Evolutionary conservation across 2,888 invertebrate genomes (phyloP), one percentile per base, ranked within the genome.

Genomic region (Coleophora deauratella): DNA sequence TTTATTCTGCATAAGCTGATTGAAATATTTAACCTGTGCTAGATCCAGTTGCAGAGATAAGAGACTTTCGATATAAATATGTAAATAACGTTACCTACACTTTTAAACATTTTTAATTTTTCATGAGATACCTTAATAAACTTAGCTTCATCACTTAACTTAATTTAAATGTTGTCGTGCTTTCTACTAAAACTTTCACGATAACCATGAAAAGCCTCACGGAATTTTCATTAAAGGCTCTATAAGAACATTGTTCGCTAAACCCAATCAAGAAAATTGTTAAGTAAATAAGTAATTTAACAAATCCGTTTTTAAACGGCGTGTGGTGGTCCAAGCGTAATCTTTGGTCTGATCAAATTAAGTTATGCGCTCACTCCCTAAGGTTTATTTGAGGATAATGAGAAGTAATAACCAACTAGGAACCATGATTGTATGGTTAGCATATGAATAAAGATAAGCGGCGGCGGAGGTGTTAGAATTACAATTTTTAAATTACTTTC

Each of bases 221-320:
- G 31, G 10, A 11, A 11, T 10, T 31, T 34, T 27, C 36, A 21
- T 30, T 38, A 34, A 43, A 37, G 39, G 32, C 34, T 32, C 40
- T 44, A 45, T 47, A 54, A 44, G 51, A 46, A 57, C 55, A 57
- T 55, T 49, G 52, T 56, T 54, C 21, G 21, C 21, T 21, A 21
- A 21, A 21, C 21, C 21, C 21, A 21, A 21, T 21, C 21, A 21
- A 21, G 21, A 21, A 21, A 52, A 54, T 63, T 58, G 55, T 63
- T 65, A 61, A 70, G 67, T 71, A 75, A 76, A 78, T 73, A 72
- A 67, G 72, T 66, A 67, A 69, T 70, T 71, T 63, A 65, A 72
- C 69, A 61, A 74, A 73, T 70, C 66, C 68, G 67, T 65, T 68
- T 69, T 68, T 72, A 72, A 72, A 68, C 65, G 63, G 62, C 54